A percentile compares a stretch with the other conserved stretches of the same genome.
These are phyloP conservation scores for Heliconius hewitsoni DNA, from an alignment of 1,140 invertebrate genomes.

Conservation along the genomic window DNA sequence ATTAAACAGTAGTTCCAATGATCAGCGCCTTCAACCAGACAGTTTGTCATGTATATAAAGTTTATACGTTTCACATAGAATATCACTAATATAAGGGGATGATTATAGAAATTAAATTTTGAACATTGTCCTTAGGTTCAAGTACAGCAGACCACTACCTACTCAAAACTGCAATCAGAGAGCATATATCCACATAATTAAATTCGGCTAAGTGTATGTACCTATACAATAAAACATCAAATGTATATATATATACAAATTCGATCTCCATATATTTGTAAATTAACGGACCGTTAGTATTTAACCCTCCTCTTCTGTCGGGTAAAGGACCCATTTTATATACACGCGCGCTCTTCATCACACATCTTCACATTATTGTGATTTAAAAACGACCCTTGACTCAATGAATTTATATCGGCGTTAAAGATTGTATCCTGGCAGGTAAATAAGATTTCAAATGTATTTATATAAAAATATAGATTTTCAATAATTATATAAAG, in stretches of 20 bases:
- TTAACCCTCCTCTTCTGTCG: slow-evolving; percentile 36
- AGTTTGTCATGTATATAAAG: no score
- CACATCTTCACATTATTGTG: slow-evolving; percentile 49
- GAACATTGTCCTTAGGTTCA: no score
- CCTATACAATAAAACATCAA: neutral
- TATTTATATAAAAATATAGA: neutral
- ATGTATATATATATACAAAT: neutral
- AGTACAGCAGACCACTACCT: no score
- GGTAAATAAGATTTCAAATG: slow-evolving; percentile 28
- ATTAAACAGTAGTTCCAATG: no score
- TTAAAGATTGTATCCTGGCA: slow-evolving; percentile 41
- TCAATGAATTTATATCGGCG: slow-evolving; percentile 42
- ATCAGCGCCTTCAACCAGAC: no score
- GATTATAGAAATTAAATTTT: no score
- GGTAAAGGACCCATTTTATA: slow-evolving; percentile 36
- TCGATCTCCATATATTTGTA: slow-evolving; percentile 17
- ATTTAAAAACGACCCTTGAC: slow-evolving; percentile 55
- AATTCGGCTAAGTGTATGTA: no score
- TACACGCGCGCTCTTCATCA: slow-evolving; percentile 40
- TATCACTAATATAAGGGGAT: no score
- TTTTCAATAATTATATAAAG: no score
- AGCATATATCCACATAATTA: no score
- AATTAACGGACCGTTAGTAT: slow-evolving; percentile 13
- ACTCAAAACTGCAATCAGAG: no score
- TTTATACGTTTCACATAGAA: no score